Evolutionary conservation across 2,888 invertebrate species (phyloP), one percentile per base, ranked within the genome.

Genomic region (Caprella mutica): DNA sequence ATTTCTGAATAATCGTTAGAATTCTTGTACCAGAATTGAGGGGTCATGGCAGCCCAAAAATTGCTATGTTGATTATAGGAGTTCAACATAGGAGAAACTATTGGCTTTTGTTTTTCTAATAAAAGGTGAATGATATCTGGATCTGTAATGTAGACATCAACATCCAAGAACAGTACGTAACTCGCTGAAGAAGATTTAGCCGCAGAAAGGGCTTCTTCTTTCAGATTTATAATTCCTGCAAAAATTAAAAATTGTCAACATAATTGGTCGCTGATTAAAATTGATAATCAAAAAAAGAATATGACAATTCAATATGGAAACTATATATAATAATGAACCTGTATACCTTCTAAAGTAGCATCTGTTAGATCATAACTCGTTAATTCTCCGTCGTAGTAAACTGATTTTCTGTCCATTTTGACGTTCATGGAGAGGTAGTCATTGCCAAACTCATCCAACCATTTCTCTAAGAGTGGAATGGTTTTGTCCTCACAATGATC

Each of bases 11-110:
- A 97, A 43, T 86, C 82, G 5, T 86, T 84, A 0, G 90, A 87
- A 68, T 93, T 77, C 65, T 79, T 73, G 70, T 90, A 90, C 71
- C 93, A 86, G 70, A 85, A 91, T 61, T 85, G 79, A 0, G 81
- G 77, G 0, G 85, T 82, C 87, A 96, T 92, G 3, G 86, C 94
- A 67, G 86, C 86, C 96, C 96, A 97, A 73, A 90, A 97, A 73
- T 97, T 97, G 19, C 91, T 90, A 72, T 94, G 96, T 35, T 86
- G 73, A 14, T 87, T 86, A 59, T 89, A 86, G 0, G 92, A 87
- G 54, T 81, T 77, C 29, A 96, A 75, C 83, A 94, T 83, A 0
- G 96, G 94, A 0, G 91, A 84, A 3, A 84, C 80, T 9, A 92
- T 76, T 3, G 80, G 71, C 70, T 70, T 71, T 48, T 66, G 77